Evolutionary conservation across 2,113 vertebrate species (phyloP), one percentile per base, ranked within the genome.

Genomic region (Ploceus nigricollis): DNA sequence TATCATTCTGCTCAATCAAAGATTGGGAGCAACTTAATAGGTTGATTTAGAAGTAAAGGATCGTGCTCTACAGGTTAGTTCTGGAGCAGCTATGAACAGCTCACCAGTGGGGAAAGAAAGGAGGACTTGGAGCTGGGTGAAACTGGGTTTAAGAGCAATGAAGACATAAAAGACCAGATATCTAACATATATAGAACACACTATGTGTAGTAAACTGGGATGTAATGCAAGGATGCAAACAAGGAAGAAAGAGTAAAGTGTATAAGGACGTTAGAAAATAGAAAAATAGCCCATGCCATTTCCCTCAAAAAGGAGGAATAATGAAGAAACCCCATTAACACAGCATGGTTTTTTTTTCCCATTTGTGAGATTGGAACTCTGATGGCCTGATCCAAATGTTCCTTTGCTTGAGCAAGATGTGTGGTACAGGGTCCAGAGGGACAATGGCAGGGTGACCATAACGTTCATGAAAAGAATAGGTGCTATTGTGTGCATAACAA

Each of bases 391-490:
- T 63, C 11, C 9, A 79, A 45, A 51, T 47, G 1, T 37, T 77
- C 28, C 9, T 4, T 63, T 77, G 9, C 18, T 45, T 57, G 31
- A n/a, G 13, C 5, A 83, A 56, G 10, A 11, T 8, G 16, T 8
- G 1, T 54, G 9, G 7, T 0, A 0, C 8, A 61, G 6, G 15
- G 61, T 56, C 7, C 22, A 61, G 22, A 81, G 10, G 14, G 16
- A 33, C 5, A 89, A 11, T 8, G 11, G 2, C 45, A 72, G 21
- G 1, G 11, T 23, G 9, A 24, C 1, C 12, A n/a, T 9, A 47
- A 15, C 1, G 1, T 1, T 66, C 7, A 9, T 60, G 15, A 72
- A 83, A 64, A 2, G 5, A 2, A 2, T 13, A 40, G 8, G 4
- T 79, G 31, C 3, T 51, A 31, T 9, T 4, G 1, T 16, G 7